A percentile compares a stretch with the other conserved stretches of the same genome.
phyloP scores from a whole-genome alignment of 53 echinoderm and acorn worm species.

The Temnopleurus reevesii region DNA sequence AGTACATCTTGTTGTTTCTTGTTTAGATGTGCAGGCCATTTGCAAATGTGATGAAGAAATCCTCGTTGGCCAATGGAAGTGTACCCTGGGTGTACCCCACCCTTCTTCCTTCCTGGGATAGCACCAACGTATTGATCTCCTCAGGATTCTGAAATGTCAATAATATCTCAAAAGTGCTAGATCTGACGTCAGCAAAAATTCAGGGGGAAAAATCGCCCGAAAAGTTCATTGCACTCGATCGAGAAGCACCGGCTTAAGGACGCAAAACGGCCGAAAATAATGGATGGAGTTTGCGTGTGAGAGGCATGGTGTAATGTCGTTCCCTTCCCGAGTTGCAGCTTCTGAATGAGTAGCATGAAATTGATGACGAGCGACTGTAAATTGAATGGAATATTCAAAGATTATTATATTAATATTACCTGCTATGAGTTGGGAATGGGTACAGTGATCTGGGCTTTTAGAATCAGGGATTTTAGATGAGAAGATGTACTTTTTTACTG shows the following conservation, averaged over 20 bases:
- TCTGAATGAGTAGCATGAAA: slow-evolving; percentile 7
- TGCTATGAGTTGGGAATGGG: background rate
- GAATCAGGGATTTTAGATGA: too few species aligned
- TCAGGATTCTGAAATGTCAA: slow-evolving; percentile 38
- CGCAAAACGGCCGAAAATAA: background rate
- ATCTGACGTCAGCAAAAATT: slow-evolving; percentile 43
- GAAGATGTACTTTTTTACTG: too few species aligned
- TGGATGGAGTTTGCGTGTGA: background rate
- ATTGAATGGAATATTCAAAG: background rate
- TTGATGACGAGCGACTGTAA: slow-evolving; percentile 22
- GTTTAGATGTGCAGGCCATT: too few species aligned
- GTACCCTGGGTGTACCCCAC: background rate
- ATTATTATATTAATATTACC: background rate
- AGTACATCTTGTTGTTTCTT: too few species aligned
- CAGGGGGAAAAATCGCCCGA: background rate
- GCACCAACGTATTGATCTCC: slow-evolving; percentile 41
- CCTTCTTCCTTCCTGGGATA: background rate
- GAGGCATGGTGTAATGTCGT: background rate
- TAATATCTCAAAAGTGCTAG: slow-evolving; percentile 37
- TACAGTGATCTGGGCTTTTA: background rate
- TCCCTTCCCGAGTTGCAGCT: background rate
- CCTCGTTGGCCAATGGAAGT: background rate
- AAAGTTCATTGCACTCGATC: slow-evolving; percentile 49
- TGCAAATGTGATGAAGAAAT: too few species aligned
- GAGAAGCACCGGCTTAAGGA: background rate